phyloP scores from a whole-genome alignment of 2,797 vertebrate genomes.

The Macrochelys suwanniensis region DNA sequence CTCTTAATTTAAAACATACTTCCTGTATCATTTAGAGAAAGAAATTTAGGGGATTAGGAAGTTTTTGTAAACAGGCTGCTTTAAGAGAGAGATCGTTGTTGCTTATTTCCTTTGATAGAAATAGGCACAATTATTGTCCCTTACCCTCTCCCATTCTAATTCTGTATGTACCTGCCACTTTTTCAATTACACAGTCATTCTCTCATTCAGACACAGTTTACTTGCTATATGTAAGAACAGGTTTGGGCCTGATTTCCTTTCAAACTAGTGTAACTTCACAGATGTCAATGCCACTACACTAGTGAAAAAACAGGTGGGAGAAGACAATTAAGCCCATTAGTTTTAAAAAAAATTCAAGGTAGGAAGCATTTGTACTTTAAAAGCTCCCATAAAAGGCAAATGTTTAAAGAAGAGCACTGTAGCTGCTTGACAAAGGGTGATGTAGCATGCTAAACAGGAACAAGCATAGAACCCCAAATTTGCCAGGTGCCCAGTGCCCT shows the following conservation, averaged over 20 bases:
- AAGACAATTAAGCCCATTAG: background rate
- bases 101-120: background rate
- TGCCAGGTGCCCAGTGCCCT: background rate
- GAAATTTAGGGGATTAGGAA: background rate
- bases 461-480: background rate
- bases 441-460: background rate
- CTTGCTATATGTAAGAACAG: background rate
- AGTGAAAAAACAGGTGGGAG: background rate
- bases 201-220: background rate
- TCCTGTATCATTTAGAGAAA: conserved; percentile 17
- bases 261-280: background rate
- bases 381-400: background rate
- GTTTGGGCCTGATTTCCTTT: background rate
- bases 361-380: background rate
- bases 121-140: background rate
- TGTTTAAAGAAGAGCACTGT: background rate
- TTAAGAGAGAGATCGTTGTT: background rate
- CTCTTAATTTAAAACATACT: conserved; percentile 45
- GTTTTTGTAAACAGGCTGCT: conserved; percentile 21
- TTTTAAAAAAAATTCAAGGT: background rate
- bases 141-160: background rate
- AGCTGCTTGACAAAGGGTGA: background rate
- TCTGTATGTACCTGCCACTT: background rate
- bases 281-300: background rate
- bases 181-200: background rate